Percentiles rank a stretch among this genome's conserved stretches.
phyloP scores from a whole-genome alignment of 2,797 vertebrate genomes.

The Neostethus bicornis region DNA sequence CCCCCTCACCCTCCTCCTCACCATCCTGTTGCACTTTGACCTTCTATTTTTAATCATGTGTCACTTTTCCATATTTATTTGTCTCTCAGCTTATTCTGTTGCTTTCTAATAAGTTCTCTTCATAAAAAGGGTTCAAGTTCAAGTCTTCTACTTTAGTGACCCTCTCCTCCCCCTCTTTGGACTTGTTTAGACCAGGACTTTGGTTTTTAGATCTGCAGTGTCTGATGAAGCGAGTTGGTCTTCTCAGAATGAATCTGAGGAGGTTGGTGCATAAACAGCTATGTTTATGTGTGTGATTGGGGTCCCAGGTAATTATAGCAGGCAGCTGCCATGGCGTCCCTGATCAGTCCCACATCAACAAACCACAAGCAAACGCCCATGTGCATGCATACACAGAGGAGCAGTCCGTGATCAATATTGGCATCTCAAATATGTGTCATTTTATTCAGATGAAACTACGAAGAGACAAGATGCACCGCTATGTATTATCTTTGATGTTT shows the following conservation, averaged over 20 bases:
- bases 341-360: constrained; percentile 77
- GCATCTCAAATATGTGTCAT: constrained; percentile 64
- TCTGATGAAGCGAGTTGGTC: too few relatives aligned
- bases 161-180: too few relatives aligned
- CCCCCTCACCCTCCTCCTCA: constrained; percentile 7
- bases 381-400: constrained; percentile 17
- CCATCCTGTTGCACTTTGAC: constrained; percentile 23
- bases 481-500: too few relatives aligned
- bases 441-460: constrained; percentile 54
- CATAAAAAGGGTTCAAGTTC: too few relatives aligned
- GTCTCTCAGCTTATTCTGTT: not conserved
- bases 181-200: too few relatives aligned
- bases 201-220: too few relatives aligned
- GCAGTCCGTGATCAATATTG: constrained; percentile 64
- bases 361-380: constrained; percentile 46
- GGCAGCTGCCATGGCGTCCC: constrained; percentile 78
- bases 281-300: constrained; percentile 45
- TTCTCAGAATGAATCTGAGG: constrained; percentile 71
- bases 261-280: constrained; percentile 14
- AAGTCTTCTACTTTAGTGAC: too few relatives aligned
- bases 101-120: too few relatives aligned
- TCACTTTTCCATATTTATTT: not conserved
- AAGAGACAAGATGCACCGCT: constrained; percentile 58
- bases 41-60: not conserved
- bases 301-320: constrained; percentile 77